Percentiles rank a stretch among this genome's conserved stretches.
Evolutionary conservation across 1,140 invertebrate species (phyloP).

Genomic region (Drosophila nigromelanica): DNA sequence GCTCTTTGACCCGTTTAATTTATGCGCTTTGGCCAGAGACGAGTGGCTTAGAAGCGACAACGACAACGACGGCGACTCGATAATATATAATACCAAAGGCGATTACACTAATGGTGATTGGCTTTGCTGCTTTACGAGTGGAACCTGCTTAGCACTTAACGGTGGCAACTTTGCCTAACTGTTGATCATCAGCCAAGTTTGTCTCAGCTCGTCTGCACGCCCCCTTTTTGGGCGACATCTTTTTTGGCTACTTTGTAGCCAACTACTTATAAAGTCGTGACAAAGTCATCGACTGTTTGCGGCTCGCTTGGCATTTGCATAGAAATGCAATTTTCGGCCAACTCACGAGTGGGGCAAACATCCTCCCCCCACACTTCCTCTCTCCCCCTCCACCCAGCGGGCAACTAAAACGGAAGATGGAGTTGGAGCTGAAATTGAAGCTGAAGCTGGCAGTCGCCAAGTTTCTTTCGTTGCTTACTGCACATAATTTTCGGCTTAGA

Average conservation of each 20-base stretch:
- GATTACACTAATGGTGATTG: conserved; percentile 81
- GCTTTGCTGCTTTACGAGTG: conserved; percentile 62
- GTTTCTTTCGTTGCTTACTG: conserved; percentile 36
- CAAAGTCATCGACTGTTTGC: conserved; percentile 77
- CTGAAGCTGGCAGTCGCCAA: conserved; percentile 32
- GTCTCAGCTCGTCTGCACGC: conserved; percentile 12
- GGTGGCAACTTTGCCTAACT: conserved; percentile 72
- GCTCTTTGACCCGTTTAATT: conserved; percentile 68
- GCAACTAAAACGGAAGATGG: conserved; percentile 1
- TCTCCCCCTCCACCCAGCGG: not conserved
- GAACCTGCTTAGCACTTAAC: conserved; percentile 52
- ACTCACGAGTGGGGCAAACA: conserved; percentile 51
- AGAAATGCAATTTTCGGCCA: conserved; percentile 78
- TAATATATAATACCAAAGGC: conserved; percentile 75
- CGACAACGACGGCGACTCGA: conserved; percentile 41
- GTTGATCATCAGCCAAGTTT: conserved; percentile 71
- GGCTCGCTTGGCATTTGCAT: conserved; percentile 70
- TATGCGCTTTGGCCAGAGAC: conserved; percentile 46
- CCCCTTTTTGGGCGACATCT: conserved; percentile 13
- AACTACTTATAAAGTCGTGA: conserved; percentile 80
- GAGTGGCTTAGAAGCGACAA: conserved; percentile 43
- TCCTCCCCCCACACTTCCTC: not conserved
- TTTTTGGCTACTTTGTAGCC: conserved; percentile 46
- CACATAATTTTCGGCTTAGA: conserved; percentile 77
- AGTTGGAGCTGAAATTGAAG: not conserved